Base-by-base conservation (phyloP, 2,113 vertebrate genomes). In the Patagioenas fasciata region DNA sequence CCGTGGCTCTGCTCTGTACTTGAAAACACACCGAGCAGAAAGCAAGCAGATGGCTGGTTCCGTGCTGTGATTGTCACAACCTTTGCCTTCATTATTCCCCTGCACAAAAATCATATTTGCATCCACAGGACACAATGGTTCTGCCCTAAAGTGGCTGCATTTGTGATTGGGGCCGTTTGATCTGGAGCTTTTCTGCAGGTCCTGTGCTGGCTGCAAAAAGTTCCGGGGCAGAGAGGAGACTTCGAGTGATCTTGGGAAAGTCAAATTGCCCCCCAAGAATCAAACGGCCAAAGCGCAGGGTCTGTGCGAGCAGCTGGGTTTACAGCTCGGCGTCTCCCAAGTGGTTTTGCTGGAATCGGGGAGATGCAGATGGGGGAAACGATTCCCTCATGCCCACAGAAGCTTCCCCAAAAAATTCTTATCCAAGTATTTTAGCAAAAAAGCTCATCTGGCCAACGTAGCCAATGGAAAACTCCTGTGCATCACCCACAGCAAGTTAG, bases 261-360 rank as follows among this genome's bases (percentile, higher is more conserved):
- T 10, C 29, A 24, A 47, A 26, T 1, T 47, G 36, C 10, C 28
- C 69, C 62, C 9, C 1, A 1, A 10, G 75, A 58, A 24, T 17
- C 13, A 20, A 8, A 75, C 3, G 0, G 0, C 28, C 65, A 29
- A 42, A 57, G 54, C 3, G 1, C 31, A 5, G 0, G 0, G 36
- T 53, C 50, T 31, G 64, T 25, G 61, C 32, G 12, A 53, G 20
- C 23, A n/a, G 60, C 24, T 31, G 31, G 4, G 14, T 32, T 74
- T 50, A 47, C 80, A 58, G 8, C 64, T 38, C 77, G 47, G 32
- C 25, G 56, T 78, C 21, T 84, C 48, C 34, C 80, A 16, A 14
- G 47, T 10, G 50, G 8, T 82, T 32, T 47, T 78, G 44, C 88
- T 72, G 66, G 85, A 66, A 50, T 18, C 3, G 1, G 20, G 28